Conservation (phyloP, 2,113 vertebrate genomes). For the Centrocercus urophasianus region DNA sequence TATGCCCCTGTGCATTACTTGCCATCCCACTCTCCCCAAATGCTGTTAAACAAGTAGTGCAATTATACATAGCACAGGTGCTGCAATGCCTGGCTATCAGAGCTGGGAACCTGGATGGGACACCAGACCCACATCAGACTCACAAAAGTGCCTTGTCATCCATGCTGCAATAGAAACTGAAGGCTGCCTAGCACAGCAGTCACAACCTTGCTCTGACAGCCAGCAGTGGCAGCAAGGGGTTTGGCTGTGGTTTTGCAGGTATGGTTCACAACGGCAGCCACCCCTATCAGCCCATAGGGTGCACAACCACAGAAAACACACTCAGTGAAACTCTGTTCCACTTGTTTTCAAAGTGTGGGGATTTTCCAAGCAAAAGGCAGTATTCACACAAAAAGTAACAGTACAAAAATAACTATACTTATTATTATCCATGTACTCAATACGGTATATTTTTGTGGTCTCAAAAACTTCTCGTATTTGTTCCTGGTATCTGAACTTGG, state of each 20-base stretch:
- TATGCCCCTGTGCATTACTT: neutral
- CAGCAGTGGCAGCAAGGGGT: neutral
- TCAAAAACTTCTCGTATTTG: neutral
- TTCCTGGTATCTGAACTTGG: neutral
- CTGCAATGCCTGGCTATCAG: neutral
- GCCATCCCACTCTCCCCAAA: neutral
- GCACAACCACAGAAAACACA: neutral
- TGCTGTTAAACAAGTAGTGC: neutral
- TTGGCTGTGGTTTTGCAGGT: neutral
- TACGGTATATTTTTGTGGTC: neutral
- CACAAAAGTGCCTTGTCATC: neutral
- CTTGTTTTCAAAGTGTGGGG: neutral
- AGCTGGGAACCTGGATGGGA: neutral
- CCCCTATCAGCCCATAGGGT: neutral
- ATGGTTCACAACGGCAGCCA: neutral
- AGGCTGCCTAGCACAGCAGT: neutral
- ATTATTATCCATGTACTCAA: neutral
- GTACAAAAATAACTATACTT: neutral
- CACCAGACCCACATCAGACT: neutral
- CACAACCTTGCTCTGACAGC: neutral
- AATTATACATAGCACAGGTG: neutral
- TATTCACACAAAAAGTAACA: neutral
- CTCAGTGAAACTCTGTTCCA: neutral
- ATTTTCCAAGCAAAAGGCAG: neutral
- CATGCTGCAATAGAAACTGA: neutral